Evolutionary conservation across 2,888 invertebrate genomes (phyloP).

Genomic region (Cerceris ruficornis): DNA sequence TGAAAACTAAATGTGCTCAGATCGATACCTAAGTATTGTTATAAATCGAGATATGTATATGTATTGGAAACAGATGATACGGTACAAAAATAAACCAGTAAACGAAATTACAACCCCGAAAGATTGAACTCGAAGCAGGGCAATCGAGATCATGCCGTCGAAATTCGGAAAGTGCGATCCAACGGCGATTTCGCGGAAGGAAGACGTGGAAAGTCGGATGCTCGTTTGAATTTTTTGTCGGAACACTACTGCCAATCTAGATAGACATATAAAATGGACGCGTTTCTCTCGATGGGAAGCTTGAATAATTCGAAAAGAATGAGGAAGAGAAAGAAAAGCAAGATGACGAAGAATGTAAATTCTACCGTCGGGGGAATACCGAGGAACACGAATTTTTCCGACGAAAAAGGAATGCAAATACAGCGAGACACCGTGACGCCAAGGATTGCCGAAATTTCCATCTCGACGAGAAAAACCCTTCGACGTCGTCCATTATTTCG

Average conservation of each 20-base stretch:
- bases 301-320: not conserved
- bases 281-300: slow-evolving; percentile 33
- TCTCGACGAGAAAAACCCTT: slow-evolving; percentile 32
- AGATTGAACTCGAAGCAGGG: not conserved
- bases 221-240: slow-evolving; percentile 45
- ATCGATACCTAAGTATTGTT: slow-evolving; percentile 16
- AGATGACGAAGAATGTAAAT: not conserved
- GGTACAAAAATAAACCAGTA: slow-evolving; percentile 29
- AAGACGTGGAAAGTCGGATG: not conserved
- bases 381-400: not conserved
- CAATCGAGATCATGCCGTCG: not conserved
- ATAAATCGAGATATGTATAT: slow-evolving; percentile 13
- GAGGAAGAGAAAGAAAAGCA: not conserved
- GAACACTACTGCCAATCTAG: slow-evolving; percentile 66
- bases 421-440: not conserved
- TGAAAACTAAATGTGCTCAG: slow-evolving; percentile 14
- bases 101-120: not conserved
- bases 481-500: slow-evolving; percentile 47
- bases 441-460: slow-evolving; percentile 36
- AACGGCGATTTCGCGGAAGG: not conserved
- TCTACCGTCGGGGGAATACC: not conserved
- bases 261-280: slow-evolving; percentile 33
- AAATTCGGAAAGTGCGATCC: slow-evolving; percentile 3
- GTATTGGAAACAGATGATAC: slow-evolving; percentile 7
- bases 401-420: not conserved